Base-by-base conservation (phyloP, 2,888 invertebrate species). In the Maniola hyperantus region DNA sequence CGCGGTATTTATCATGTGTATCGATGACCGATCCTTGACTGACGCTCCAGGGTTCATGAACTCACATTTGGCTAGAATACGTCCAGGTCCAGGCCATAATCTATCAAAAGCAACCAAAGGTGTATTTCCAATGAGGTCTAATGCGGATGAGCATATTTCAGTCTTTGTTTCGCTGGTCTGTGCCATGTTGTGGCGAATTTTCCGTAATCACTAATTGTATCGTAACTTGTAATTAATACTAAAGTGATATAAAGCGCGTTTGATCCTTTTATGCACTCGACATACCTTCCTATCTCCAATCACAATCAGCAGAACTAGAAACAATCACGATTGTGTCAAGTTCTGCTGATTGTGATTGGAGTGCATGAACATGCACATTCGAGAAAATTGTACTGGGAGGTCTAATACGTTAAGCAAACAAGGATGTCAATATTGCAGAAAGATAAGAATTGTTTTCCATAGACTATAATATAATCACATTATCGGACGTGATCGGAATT, bases 11-110 rank as follows among this genome's bases (percentile, higher is more conserved):
- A 91, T 84, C 91, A 91, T 91, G 69, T 83, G 78, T 51, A 91
- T 71, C 0, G 91, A 85, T 1, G 91, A 91, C n/a, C 91, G 85
- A 65, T 86, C 86, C 79, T 91, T 91, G 46, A 91, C 83, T 1
- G 91, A 91, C 13, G 84, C 91, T 44, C 91, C 89, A 8, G 91
- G 91, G 65, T 91, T 91, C 90, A 90, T 91, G 68, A 87, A 91
- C 74, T 91, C 91, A 77, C 91, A 91, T 84, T 91, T 91, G 1
- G 84, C 91, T 51, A 91, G 75, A 66, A 91, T 84, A 36, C 91
- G 77, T 8, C 91, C 91, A 1, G 91, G 90, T 2, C 91, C 91
- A 0, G 85, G 71, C 71, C 90, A 79, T 1, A 91, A 65, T 42
- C 91, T 84, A 69, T 91, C 91, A 48, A 91, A 78, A 1, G 91